Evolutionary conservation across 2,113 vertebrate genomes (phyloP).

Genomic region (Phodopus roborovskii): DNA sequence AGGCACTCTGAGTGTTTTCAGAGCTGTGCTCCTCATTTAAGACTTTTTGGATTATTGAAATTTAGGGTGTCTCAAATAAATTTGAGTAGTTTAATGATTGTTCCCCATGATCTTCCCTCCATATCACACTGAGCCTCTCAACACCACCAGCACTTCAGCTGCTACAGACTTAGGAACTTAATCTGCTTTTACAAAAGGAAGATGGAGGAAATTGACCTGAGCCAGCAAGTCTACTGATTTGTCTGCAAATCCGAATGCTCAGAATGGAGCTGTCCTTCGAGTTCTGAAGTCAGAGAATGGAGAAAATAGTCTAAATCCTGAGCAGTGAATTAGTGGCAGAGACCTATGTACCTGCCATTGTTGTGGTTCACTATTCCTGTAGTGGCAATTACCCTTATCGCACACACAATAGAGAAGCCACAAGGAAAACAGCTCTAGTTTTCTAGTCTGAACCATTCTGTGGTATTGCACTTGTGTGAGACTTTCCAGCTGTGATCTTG

Average conservation of each 20-base stretch:
- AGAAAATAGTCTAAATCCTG: not conserved
- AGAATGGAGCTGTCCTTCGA: not conserved
- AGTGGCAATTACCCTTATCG: constrained; percentile 8
- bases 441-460: not conserved
- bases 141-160: not conserved
- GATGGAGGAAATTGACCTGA: not conserved
- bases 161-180: not conserved
- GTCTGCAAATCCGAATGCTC: not conserved
- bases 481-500: not conserved
- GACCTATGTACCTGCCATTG: constrained; percentile 4
- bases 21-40: constrained; percentile 68
- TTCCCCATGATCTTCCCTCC: not conserved
- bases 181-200: constrained; percentile 37
- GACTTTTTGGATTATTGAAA: constrained; percentile 76
- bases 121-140: not conserved
- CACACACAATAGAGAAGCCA: not conserved
- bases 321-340: not conserved
- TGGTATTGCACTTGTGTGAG: fast-evolving
- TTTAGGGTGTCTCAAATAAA: constrained; percentile 74
- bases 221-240: not conserved
- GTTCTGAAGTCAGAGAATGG: not conserved
- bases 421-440: not conserved
- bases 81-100: constrained; percentile 72
- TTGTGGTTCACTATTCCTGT: not conserved
- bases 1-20: constrained; percentile 72